Evolutionary conservation across 2,888 invertebrate genomes (phyloP).

Genomic region (Aspidiotus destructor): DNA sequence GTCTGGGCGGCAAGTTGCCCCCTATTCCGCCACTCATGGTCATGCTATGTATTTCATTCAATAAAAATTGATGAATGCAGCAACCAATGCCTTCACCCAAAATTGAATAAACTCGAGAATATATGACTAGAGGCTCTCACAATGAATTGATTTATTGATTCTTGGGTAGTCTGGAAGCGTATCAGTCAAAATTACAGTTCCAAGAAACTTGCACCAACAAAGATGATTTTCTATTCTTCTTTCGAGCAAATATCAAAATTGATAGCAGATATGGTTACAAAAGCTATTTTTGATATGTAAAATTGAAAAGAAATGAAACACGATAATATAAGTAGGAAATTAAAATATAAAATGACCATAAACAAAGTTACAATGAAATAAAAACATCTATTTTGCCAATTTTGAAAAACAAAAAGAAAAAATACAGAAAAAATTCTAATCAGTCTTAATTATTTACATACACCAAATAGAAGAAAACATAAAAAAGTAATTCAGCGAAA

Average conservation of each 20-base stretch:
- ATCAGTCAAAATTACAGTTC: too few relatives aligned
- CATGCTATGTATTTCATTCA: too few relatives aligned
- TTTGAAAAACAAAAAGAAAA: neutral
- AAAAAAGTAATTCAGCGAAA: constrained; percentile 7
- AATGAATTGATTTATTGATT: too few relatives aligned
- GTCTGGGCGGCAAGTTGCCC: too few relatives aligned
- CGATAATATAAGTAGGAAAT: constrained; percentile 20
- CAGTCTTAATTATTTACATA: constrained; percentile 32
- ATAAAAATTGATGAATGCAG: too few relatives aligned
- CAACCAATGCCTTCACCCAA: too few relatives aligned
- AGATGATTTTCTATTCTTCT: too few relatives aligned
- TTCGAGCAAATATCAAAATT: neutral
- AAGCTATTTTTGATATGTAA: constrained; percentile 30
- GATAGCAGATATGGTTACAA: constrained; percentile 28
- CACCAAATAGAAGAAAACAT: constrained; percentile 9
- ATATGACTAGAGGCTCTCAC: too few relatives aligned
- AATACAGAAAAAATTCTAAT: constrained; percentile 12
- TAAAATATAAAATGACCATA: constrained; percentile 13
- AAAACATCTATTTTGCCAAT: neutral
- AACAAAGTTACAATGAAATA: constrained; percentile 6
- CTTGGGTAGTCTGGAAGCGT: too few relatives aligned
- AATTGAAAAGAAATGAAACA: constrained; percentile 21
- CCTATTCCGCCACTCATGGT: too few relatives aligned
- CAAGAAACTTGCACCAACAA: too few relatives aligned
- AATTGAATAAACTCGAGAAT: too few relatives aligned